These are phyloP conservation scores for Lamellibrachia satsuma DNA, from an alignment of 2,888 invertebrate genomes.

Conservation along the genomic window DNA sequence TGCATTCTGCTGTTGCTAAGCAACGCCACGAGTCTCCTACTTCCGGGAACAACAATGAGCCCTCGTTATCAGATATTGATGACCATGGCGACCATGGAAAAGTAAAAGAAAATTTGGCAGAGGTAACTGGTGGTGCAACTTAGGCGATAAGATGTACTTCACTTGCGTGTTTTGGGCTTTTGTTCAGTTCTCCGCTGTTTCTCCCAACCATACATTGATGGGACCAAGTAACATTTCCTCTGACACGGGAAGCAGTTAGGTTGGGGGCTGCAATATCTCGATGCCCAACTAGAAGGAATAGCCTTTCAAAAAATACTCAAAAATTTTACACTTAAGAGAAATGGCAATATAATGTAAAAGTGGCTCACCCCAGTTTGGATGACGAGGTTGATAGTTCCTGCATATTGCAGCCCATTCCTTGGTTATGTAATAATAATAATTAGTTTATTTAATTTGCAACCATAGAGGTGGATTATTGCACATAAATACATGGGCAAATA, in stretches of 20 bases:
- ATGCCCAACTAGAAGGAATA: background rate
- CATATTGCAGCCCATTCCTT: no score
- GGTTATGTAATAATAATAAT: no score
- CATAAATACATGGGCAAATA: no score
- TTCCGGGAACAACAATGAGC: background rate
- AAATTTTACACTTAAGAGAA: no score
- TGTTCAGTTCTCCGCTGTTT: background rate
- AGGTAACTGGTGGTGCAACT: background rate
- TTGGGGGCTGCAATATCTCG: background rate
- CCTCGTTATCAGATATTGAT: background rate
- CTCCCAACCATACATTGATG: background rate
- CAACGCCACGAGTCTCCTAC: background rate
- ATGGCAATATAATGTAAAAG: no score
- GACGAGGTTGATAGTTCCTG: no score
- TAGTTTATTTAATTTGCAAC: no score
- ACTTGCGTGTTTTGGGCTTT: background rate
- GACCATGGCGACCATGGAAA: background rate
- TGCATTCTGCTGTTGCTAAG: background rate
- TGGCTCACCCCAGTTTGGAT: no score
- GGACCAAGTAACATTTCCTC: background rate
- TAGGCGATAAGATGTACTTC: background rate
- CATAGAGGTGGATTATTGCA: no score
- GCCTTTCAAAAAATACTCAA: no score
- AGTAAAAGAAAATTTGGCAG: background rate
- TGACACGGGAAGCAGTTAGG: background rate